Evolutionary conservation across 1,140 invertebrate genomes (phyloP), one percentile per base, ranked within the genome.

Genomic region (Drosophila sechellia): DNA sequence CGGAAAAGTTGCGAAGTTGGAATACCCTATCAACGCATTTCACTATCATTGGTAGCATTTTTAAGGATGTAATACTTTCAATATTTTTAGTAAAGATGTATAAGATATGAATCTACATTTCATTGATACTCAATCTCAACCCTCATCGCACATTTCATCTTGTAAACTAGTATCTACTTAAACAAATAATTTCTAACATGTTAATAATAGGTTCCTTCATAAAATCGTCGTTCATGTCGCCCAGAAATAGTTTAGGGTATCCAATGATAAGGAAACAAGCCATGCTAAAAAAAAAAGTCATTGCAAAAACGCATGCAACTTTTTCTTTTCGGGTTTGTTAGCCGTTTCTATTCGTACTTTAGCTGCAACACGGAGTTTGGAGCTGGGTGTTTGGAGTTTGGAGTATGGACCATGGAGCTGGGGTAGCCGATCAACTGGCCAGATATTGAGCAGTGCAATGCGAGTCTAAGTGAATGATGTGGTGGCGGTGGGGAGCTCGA

Each of bases 381-480:
- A 37, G 70, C 15, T 70, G 13, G 35, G 42, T 10, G 42, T 17
- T 42, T 2, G 27, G 27, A 34, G 27, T 3, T 27, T 8, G 34
- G 45, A 40, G 50, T 25, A 20, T 37, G 10, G 12, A 37, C 1
- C 35, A 37, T 13, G 13, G 34, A 53, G 57, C 35, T 55, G 55
- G 56, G 43, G 54, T 12, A 70, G 74, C 83, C 76, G 83, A 87
- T 87, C 83, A 79, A 79, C 77, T 83, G 72, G 63, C 66, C 75
- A 68, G 84, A 87, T 86, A 83, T 76, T 83, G 75, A 63, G 77
- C 45, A 34, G 45, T 40, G 53, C 60, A 20, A 42, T 37, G 69
- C 70, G 22, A 50, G 22, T 35, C 13, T 22, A 60, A 63, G 77
- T 79, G 63, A 80, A 73, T 81, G 74, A 81, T 81, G 79, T 77